Evolutionary conservation across 2,113 vertebrate species (phyloP), one percentile per base, ranked within the genome.

Genomic region (Vimba vimba): DNA sequence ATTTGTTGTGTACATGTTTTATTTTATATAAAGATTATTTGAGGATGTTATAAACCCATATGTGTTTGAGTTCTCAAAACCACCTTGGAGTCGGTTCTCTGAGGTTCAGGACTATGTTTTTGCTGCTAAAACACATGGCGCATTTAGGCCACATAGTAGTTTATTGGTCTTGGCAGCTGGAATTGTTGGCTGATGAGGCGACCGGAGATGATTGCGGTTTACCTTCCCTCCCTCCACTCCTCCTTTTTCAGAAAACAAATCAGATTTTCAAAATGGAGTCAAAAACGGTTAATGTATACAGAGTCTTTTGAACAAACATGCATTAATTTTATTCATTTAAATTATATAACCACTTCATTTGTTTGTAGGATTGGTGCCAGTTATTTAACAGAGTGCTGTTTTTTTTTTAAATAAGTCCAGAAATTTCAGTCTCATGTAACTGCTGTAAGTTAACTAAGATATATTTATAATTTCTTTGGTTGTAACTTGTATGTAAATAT

Each of bases 281-380:
- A 89, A 62, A 90, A 52, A 19, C 6, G 6, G 52, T 57, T 57
- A 57, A 57, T 96, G 81, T 96, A 96, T 96, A 94, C 89, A 93
- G 94, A 91, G 92, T 92, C 90, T 95, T 94, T 95, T 96, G 94
- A 95, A 95, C 92, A 95, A 95, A 95, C 66, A 88, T 93, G 89
- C 96, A 95, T 96, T 97, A 97, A 96, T 94, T 93, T 96, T 95
- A 97, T 96, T 97, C 95, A 97, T 96, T 98, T 96, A 97, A 95
- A 94, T 93, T 97, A 96, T 97, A 97, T 98, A 98, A 98, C 97
- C 97, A 97, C 96, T 97, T 95, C 93, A 30, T 66, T 47, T 68
- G 59, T 47, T 47, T 68, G 96, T 97, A 93, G 93, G 93, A 92
- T 92, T 92, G 88, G 91, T 94, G 92, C 92, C 94, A 95, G 94